Base-by-base conservation (phyloP, 1,140 invertebrate species). In the Metaphire vulgaris region DNA sequence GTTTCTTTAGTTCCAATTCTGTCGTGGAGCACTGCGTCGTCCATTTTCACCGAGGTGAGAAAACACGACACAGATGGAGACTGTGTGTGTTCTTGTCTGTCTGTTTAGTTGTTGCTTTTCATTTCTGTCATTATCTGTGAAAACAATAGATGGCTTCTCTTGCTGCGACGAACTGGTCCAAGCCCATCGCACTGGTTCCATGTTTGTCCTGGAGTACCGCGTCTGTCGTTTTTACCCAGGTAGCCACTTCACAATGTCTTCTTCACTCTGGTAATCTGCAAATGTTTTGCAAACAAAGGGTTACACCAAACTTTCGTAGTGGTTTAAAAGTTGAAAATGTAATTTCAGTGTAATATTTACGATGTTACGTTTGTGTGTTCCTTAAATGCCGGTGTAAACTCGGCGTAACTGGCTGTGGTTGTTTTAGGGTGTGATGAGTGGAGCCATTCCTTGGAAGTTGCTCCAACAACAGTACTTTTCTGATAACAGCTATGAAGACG, bases 131-230 rank as follows among this genome's bases (percentile, higher is more conserved):
- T 21, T 56, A 21, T 56, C 6, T 21, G 21, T 56, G 21, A 12
- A 56, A 56, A 12, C 21, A 56, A 56, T 84, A 97, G 93, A 99
- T 98, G 96, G 96, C 97, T 79, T 96, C 94, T 30, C 88, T 99
- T 80, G 95, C 95, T 79, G 96, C 95, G 30, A 92, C 93, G 66
- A 97, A 92, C 87, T 97, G 94, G 92, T 92, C 92, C 2, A 93
- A 96, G 85, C 96, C 96, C 12, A 87, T 99, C 77, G 91, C 93
- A 2, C 86, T 99, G 70, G 91, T 98, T 29, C 97, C 97, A 66
- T 98, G 96, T 85, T 88, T 99, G 14, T 97, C 96, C 0, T 98
- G 96, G 95, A 95, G 94, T 0, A 97, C 96, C 30, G 97, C 97
- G 67, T 96, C 96, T 2, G 90, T 91, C 74, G 96, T 97, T 72